Evolutionary conservation across 2,113 vertebrate species (phyloP), one percentile per base, ranked within the genome.

Genomic region (Xenotilapia flavipinnis): DNA sequence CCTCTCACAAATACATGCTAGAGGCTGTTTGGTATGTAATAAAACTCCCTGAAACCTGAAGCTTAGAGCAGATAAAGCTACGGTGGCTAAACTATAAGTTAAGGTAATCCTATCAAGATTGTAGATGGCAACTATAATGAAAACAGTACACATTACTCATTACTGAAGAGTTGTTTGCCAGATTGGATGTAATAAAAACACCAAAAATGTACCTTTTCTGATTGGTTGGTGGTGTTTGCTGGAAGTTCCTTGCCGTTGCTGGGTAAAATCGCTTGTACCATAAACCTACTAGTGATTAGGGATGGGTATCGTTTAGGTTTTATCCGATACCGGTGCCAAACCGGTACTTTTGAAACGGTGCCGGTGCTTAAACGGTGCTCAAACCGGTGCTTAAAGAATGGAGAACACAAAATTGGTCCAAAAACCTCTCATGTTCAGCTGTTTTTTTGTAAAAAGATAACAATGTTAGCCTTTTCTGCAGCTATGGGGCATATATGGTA

Each of bases 41-140:
- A n/a, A 80, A 84, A 17, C 88, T 12, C 51, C 75, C 9, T 2
- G 26, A 80, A 62, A 83, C 21, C 81, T 51, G 62, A 19, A 79
- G 65, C 40, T n/a, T 40, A 12, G n/a, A 77, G 49, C 33, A 82
- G 10, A 28, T 83, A 10, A 6, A 75, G 36, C 10, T 51, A 40
- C 11, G 3, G 19, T 14, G 1, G 9, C 49, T 15, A 3, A 4
- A 3, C 42, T 6, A 62, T 5, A 19, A 7, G 47, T 47, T 53
- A 33, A 0, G 47, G 33, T 80, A 56, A 56, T 23, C 1, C 14
- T 10, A 31, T 8, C 49, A 51, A 1, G n/a, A 75, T 6, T 80
- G 12, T 17, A 42, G 53, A 82, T 33, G 31, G 45, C 55, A 47
- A 7, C 83, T 40, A 23, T 13, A 15, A n/a, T 12, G 28, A 75